Conservation (phyloP, 2,113 vertebrate species). For the Acanthochromis polyacanthus region DNA sequence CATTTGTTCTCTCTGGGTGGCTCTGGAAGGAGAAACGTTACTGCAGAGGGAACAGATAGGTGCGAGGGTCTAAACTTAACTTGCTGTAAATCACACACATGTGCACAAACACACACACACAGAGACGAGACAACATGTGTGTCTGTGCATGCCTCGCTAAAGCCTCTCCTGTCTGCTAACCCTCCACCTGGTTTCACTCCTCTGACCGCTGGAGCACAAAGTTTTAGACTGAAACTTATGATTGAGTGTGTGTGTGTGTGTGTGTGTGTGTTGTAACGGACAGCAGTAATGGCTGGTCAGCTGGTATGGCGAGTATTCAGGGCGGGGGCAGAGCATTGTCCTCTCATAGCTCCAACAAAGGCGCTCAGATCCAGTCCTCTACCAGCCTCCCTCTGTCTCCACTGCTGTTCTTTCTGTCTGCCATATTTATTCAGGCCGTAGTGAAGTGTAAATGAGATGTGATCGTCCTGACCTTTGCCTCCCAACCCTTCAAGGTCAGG, state of each 20-base stretch:
- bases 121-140: constrained; percentile 54
- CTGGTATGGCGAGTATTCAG: constrained; percentile 83
- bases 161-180: constrained; percentile 57
- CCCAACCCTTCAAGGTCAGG: constrained; percentile 44
- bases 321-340: constrained; percentile 82
- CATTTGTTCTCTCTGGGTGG: constrained; percentile 58
- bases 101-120: background rate
- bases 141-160: constrained; percentile 64
- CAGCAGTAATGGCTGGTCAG: constrained; percentile 81
- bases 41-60: constrained; percentile 68
- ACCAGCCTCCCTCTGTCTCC: constrained; percentile 71
- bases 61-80: constrained; percentile 78
- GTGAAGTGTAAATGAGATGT: constrained; percentile 63
- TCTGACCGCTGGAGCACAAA: constrained; percentile 32
- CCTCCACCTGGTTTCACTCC: constrained; percentile 64
- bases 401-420: constrained; percentile 75
- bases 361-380: constrained; percentile 78
- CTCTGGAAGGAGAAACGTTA: constrained; percentile 48
- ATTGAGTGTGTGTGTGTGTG: constrained; percentile 40
- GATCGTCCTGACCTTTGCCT: constrained; percentile 50
- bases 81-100: constrained; percentile 67
- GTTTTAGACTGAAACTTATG: constrained; percentile 57
- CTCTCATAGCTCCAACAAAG: constrained; percentile 83
- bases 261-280: constrained; percentile 61
- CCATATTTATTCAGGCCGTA: constrained; percentile 72